Percentiles rank a stretch among this genome's conserved stretches.
Conservation (phyloP, 1,140 invertebrate species). For the Micrasema longulum region DNA sequence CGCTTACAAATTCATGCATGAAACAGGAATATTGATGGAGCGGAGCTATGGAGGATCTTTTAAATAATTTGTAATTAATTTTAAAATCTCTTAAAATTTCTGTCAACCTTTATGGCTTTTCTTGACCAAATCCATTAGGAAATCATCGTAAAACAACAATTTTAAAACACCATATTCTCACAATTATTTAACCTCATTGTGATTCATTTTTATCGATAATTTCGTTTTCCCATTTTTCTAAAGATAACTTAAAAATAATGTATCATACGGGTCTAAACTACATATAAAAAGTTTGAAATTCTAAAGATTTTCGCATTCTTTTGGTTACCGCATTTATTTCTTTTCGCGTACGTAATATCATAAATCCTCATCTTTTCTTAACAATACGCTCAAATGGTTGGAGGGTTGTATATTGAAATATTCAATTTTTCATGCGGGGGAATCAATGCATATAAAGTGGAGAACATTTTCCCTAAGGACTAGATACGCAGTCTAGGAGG, state of each 20-base stretch:
- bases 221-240: too few relatives aligned
- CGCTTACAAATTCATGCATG: too few relatives aligned
- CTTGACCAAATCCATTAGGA: too few relatives aligned
- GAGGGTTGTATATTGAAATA: slow-evolving; percentile 33
- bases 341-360: not conserved
- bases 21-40: too few relatives aligned
- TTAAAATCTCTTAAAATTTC: too few relatives aligned
- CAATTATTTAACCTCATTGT: not conserved
- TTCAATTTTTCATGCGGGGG: slow-evolving; percentile 41
- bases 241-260: too few relatives aligned
- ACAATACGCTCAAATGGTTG: slow-evolving; percentile 7
- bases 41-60: too few relatives aligned
- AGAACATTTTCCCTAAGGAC: slow-evolving; percentile 20
- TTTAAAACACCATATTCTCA: not conserved
- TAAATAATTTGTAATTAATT: too few relatives aligned
- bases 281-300: too few relatives aligned
- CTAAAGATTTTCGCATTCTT: too few relatives aligned
- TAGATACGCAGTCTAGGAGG: not conserved
- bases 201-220: not conserved
- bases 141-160: too few relatives aligned
- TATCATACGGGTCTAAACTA: not conserved
- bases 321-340: not conserved
- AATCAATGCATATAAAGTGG: slow-evolving; percentile 45
- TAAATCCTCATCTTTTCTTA: not conserved
- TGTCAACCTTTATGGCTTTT: too few relatives aligned